Evolutionary conservation across 1,140 invertebrate genomes (phyloP).

Genomic region (Cydia strobilella): DNA sequence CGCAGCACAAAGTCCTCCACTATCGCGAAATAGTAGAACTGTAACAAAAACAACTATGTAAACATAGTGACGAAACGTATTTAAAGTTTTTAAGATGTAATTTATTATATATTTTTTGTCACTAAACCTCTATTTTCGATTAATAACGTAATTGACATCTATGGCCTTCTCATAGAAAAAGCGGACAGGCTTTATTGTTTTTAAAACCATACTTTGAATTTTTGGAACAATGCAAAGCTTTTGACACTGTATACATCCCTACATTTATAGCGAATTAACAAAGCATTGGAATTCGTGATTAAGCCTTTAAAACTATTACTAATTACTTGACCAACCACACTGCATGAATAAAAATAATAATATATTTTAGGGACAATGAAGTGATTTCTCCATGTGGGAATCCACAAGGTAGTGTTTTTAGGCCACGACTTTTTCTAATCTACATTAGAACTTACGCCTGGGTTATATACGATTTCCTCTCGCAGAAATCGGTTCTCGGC

Average conservation of each 20-base stretch:
- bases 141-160: too few species aligned
- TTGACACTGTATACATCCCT: slow-evolving; percentile 57
- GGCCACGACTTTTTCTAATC: neutral
- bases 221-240: slow-evolving; percentile 48
- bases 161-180: too few species aligned
- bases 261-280: neutral
- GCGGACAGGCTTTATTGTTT: neutral
- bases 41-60: slow-evolving; percentile 54
- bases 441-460: slow-evolving; percentile 82
- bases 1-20: slow-evolving; percentile 96
- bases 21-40: slow-evolving; percentile 98
- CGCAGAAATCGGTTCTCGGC: slow-evolving; percentile 91
- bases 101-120: too few species aligned
- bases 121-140: too few species aligned
- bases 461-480: slow-evolving; percentile 90
- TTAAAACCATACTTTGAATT: neutral
- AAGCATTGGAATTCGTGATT: neutral
- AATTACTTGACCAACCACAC: neutral
- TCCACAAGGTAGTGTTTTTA: neutral
- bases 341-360: neutral
- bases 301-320: neutral
- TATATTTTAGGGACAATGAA: neutral
- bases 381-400: neutral
- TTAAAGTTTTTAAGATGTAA: too few species aligned
- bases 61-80: neutral